Percentiles rank a stretch among this genome's conserved stretches.
phyloP scores from a whole-genome alignment of 2,888 invertebrate genomes.

The Ophioninae sp. region DNA sequence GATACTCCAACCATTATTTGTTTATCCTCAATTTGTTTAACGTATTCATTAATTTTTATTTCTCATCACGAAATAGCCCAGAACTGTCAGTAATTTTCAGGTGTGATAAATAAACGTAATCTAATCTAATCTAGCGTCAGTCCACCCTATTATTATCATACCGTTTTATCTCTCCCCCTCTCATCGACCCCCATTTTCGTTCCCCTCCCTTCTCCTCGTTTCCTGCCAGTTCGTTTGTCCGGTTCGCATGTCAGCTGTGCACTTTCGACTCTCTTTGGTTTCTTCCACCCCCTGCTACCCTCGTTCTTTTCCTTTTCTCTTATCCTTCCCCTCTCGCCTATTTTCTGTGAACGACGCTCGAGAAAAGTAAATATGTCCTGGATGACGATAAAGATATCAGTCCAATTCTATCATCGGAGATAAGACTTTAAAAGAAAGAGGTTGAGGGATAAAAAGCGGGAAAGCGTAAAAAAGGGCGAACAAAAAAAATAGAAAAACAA shows the following conservation, averaged over 20 bases:
- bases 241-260: neutral
- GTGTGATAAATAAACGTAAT: neutral
- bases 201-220: neutral
- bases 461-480: neutral
- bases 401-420: conserved; percentile 28
- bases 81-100: neutral
- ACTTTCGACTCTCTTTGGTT: neutral
- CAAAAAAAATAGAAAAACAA: neutral
- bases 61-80: neutral
- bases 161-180: neutral
- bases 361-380: conserved; percentile 20
- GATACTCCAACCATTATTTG: neutral
- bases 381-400: conserved; percentile 42
- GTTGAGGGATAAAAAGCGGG: too few species aligned
- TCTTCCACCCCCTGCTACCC: conserved; percentile 14
- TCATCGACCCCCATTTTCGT: neutral
- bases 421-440: neutral
- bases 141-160: neutral
- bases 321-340: neutral
- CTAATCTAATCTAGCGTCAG: neutral
- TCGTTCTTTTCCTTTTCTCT: neutral
- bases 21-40: neutral
- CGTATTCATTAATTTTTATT: neutral
- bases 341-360: neutral
- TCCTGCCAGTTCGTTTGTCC: neutral